Conservation (phyloP, 1,140 invertebrate genomes). For the Bombus sibiricus region DNA sequence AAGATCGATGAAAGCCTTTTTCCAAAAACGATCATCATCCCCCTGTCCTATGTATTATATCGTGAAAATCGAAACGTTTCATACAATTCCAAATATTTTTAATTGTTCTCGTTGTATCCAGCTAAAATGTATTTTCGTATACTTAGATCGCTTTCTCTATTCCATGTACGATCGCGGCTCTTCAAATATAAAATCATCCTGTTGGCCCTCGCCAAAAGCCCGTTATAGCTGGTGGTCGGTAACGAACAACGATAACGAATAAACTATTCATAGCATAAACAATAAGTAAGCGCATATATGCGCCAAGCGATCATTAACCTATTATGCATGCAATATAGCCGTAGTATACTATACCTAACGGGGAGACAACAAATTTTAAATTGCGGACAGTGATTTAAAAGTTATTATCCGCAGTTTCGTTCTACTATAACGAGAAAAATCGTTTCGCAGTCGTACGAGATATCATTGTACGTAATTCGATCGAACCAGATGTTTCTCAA, state of each 20-base stretch:
- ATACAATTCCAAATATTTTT: no score
- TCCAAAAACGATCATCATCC: background rate
- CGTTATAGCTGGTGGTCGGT: background rate
- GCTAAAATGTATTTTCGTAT: background rate
- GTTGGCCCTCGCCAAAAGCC: background rate
- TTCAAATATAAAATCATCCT: background rate
- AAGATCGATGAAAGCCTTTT: constrained; percentile 21
- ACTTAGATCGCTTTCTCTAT: background rate
- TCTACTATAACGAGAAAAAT: background rate
- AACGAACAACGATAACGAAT: constrained; percentile 34
- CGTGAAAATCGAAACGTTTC: background rate
- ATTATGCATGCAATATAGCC: background rate
- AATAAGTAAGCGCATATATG: constrained; percentile 19
- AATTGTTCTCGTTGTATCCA: background rate
- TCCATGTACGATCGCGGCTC: background rate
- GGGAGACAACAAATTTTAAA: background rate
- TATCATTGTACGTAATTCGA: constrained; percentile 30
- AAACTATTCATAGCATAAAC: constrained; percentile 48
- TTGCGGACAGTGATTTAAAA: background rate
- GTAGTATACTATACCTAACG: background rate
- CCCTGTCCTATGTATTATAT: background rate
- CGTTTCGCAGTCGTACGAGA: constrained; percentile 28
- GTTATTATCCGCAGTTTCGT: background rate
- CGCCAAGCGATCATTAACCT: constrained; percentile 22
- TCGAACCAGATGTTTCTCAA: constrained; percentile 35